Percentiles rank a stretch among this genome's conserved stretches.
phyloP scores from a whole-genome alignment of 1,140 invertebrate species.

The Acromyrmex heyeri region DNA sequence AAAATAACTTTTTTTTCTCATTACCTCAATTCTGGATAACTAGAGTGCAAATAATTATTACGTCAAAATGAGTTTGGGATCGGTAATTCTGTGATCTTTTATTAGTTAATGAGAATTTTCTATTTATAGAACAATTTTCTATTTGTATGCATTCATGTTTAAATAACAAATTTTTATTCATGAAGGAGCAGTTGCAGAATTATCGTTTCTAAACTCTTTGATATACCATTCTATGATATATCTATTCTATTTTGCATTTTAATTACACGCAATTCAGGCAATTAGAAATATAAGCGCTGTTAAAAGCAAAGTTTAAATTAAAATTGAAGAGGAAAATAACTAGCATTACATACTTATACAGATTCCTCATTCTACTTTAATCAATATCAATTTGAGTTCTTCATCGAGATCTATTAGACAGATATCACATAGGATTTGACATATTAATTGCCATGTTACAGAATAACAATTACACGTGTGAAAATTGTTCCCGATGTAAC shows the following conservation, averaged over 20 bases:
- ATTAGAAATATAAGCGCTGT: background rate
- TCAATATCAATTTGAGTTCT: background rate
- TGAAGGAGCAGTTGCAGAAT: background rate
- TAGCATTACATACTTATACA: background rate
- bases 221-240: background rate
- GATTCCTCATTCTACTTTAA: background rate
- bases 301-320: background rate
- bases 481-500: slow-evolving; percentile 22
- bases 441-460: slow-evolving; percentile 33
- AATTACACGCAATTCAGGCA: background rate
- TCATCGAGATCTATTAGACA: background rate
- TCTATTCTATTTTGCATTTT: background rate
- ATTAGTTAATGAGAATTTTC: background rate
- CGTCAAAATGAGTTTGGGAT: background rate
- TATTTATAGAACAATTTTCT: background rate
- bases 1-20: background rate
- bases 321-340: background rate
- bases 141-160: background rate
- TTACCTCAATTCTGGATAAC: background rate
- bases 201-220: background rate
- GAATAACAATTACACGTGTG: slow-evolving; percentile 31
- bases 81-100: background rate
- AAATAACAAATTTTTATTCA: background rate
- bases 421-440: background rate
- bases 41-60: background rate